Evolutionary conservation across 2,888 invertebrate genomes (phyloP).

Genomic region (Plagiodera versicolora): DNA sequence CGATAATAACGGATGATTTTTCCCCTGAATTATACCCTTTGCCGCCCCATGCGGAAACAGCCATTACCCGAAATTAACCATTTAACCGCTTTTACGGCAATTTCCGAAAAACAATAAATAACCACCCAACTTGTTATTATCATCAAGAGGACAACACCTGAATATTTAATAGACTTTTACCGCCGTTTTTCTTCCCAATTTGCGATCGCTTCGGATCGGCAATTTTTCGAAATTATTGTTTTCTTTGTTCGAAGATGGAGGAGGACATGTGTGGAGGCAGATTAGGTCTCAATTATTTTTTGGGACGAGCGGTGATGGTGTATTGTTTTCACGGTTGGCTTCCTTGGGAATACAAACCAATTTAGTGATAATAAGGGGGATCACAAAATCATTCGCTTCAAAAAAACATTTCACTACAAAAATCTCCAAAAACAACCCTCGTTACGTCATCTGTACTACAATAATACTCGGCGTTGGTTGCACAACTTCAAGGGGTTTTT

Average conservation of each 20-base stretch:
- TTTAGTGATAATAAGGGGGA: too few species aligned
- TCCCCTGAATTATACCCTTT: constrained; percentile 11
- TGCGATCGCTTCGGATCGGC: constrained; percentile 17
- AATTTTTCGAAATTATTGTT: constrained; percentile 28
- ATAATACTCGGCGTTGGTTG: too few species aligned
- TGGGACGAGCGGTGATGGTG: too few species aligned
- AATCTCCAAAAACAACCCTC: too few species aligned
- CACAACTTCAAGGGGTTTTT: too few species aligned
- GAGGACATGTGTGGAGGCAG: neutral
- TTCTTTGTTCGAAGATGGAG: constrained; percentile 15
- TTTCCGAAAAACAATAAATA: constrained; percentile 36
- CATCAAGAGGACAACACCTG: constrained; percentile 32
- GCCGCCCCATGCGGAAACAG: constrained; percentile 28
- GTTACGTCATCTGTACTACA: too few species aligned
- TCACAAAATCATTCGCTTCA: too few species aligned
- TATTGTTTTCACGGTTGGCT: too few species aligned
- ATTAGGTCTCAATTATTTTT: too few species aligned
- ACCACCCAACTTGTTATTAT: constrained; percentile 34
- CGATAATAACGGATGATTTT: constrained; percentile 17
- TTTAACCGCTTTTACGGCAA: constrained; percentile 32
- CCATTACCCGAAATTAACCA: constrained; percentile 30
- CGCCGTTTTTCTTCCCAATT: constrained; percentile 14
- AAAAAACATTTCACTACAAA: too few species aligned
- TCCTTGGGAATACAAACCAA: too few species aligned
- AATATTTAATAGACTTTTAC: constrained; percentile 30